Evolutionary conservation across 53 echinoderm and acorn worm species (phyloP), one percentile per base, ranked within the genome.

Genomic region (Holothuria leucospilota): DNA sequence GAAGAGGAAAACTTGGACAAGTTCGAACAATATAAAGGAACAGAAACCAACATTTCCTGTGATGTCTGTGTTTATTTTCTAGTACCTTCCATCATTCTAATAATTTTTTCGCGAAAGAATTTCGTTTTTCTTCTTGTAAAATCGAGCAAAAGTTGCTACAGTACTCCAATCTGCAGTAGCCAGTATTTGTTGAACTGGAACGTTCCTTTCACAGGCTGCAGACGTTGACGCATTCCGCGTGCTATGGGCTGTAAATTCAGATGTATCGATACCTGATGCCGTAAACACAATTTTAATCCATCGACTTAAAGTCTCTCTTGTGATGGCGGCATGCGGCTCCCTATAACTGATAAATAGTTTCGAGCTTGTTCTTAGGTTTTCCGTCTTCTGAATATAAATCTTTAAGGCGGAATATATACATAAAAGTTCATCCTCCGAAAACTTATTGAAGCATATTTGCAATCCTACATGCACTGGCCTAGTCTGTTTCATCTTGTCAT

Each of bases 161-260:
- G n/a, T 49, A 42, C 77, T 62, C 87, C 87, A 87, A 40, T 65
- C 83, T 51, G 88, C 88, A 28, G 88, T 82, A 34, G 40, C 25
- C 25, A 88, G 39, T 69, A 88, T 88, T n/a, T n/a, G n/a, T n/a
- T n/a, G n/a, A n/a, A n/a, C n/a, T 53, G 86, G 86, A 62, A 75
- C 77, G 38, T 63, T 63, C 14, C 62, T 59, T 34, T 77, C 64
- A 20, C 30, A 52, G 42, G 86, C 86, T 30, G 77, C 77, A 20
- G 86, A 86, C 29, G 75, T 86, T 13, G 77, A 68, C 11, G 88
- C 88, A 68, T 82, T 70, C 39, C 88, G 61, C 67, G 82, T 56
- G 41, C 82, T 82, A 58, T 82, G 88, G 16, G 88, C 87, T 58
- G 75, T 66, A 87, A 78, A 80, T 26, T 61, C 28, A 25, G 80